Conservation (phyloP, 2,797 vertebrate genomes). For the Otolemur crassicaudatus region DNA sequence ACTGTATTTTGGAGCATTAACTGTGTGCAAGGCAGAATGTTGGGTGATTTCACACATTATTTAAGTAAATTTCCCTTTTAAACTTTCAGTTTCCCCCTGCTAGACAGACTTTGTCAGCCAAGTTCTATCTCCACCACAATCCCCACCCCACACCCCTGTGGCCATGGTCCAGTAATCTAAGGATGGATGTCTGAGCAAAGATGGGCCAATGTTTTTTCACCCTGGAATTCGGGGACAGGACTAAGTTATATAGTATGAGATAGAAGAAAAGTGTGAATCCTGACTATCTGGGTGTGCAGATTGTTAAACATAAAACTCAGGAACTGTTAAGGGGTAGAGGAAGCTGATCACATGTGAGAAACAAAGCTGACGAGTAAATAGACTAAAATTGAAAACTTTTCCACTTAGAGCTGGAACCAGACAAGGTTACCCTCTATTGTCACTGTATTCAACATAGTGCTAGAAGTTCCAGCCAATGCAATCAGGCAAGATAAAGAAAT, state of each 20-base stretch:
- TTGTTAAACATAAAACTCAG: background rate
- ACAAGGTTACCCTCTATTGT: no score
- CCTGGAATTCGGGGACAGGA: background rate
- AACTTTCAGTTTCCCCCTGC: background rate
- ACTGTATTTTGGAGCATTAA: background rate
- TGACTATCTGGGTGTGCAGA: background rate
- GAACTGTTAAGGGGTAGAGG: background rate
- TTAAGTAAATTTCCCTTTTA: constrained; percentile 35
- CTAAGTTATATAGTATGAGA: background rate
- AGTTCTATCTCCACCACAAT: background rate
- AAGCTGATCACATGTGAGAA: background rate
- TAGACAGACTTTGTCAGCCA: background rate
- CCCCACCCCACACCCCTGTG: background rate
- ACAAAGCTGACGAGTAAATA: background rate
- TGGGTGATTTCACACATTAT: background rate
- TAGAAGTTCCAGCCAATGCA: no score
- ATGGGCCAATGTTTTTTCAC: background rate
- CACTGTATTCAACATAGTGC: no score
- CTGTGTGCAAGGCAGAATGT: background rate
- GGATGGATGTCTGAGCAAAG: background rate
- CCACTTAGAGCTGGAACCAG: no score
- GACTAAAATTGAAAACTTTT: no score
- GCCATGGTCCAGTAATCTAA: background rate
- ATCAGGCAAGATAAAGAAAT: no score
- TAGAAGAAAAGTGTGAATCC: background rate